Base-by-base conservation (phyloP, 1,140 invertebrate species). In the Drosophila nigrodunni region DNA sequence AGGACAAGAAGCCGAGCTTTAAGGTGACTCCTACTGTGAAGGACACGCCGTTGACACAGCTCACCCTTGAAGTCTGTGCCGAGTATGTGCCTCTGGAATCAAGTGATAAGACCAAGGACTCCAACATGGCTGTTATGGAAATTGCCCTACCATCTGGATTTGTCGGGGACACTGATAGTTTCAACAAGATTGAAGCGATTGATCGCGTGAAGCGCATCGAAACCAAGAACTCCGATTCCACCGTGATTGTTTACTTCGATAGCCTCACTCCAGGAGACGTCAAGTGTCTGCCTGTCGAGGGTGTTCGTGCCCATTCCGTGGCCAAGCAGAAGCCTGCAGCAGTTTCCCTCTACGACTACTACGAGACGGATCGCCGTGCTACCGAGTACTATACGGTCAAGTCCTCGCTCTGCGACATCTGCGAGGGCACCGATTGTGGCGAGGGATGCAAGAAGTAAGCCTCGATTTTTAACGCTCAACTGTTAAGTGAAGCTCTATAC, bases 331-430 rank as follows among this genome's bases (percentile, higher is more conserved):
- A 96, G 90, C 96, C 97, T 10, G 96, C 97, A 7, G 94, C 96
- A 44, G 96, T 98, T n/a, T 94, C 94, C n/a, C 94, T 98, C 35
- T 98, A 97, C 87, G 97, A 99, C 89, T 99, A 99, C 91, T 99
- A 98, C 85, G 96, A 98, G 90, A 96, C 94, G 94, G 94, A 82
- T 35, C 94, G 95, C 76, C 93, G 94, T 91, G 96, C 96, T 18
- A 93, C 96, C 67, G 94, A 95, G 74, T 97, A 97, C 92, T 97
- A 97, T 86, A 93, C 95, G 83, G 94, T 96, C 30, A 93, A 93
- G 64, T 94, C 95, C 6, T 96, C 94, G 1, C 91, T 96, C 7
- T 97, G 96, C 92, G 96, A 97, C 90, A 95, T 97, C 74, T 97
- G 96, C 75, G 95, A 96, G 75, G 94, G 94, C 5, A 94, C 95